Base-by-base conservation (phyloP, 1,140 invertebrate genomes). In the Acyrthosiphon pisum region DNA sequence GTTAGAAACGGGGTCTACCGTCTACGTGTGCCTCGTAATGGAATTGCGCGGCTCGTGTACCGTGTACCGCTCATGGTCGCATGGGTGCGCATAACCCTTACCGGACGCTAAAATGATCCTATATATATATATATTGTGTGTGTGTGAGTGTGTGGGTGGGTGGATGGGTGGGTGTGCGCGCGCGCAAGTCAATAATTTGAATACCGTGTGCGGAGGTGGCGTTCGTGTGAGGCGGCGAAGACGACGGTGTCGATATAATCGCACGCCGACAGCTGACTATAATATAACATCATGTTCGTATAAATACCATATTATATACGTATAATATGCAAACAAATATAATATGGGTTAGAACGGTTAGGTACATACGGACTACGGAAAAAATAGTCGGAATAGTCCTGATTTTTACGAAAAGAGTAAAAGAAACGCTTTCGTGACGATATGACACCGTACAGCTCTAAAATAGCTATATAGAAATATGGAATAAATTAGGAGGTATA, bases 21-120 rank as follows among this genome's bases (percentile, higher is more conserved):
- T 76, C 68, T 81, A 91, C 68, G 68, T 83, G 68, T 48, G 56
- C 81, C 90, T 91, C 46, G 26, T 76, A 83, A 91, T 83, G 90
- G 68, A 46, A 81, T 81, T 91, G 90, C 26, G 30, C 60, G 56
- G 20, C 44, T 89, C 48, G 87, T 53, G 48, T 53, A 48, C 60
- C 60, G 8, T 68, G 11, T 68, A n/a, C 23, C n/a, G 20, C n/a
- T 20, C 86, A 46, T 50, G 46, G 86, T 48, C 46, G 46, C n/a
- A 48, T 87, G 86, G 46, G 46, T n/a, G 30, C 30, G 46, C 46
- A 86, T 35, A 87, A 35, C 46, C 37, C 84, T 44, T 30, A 87
- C 86, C 86, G 86, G 86, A 87, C 46, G 46, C 18, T 87, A 9
- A 37, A 87, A 87, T 50, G 46, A 30, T 30, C 26, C 26, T n/a